These are phyloP conservation scores for Neoaliturus tenellus DNA, from an alignment of 2,888 invertebrate species.

Conservation along the genomic window DNA sequence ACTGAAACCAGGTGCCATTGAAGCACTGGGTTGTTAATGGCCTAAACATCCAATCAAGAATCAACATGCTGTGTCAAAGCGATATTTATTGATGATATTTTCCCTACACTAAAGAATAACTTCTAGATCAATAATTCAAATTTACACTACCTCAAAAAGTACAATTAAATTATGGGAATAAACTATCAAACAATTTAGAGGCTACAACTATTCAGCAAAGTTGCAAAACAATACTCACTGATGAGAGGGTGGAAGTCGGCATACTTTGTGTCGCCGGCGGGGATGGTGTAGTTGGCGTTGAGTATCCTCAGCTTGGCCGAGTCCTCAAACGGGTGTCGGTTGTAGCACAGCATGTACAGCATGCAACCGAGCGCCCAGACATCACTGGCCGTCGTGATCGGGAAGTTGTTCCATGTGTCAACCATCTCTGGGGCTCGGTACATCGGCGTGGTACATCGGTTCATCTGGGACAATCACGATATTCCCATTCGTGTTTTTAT, in stretches of 20 bases:
- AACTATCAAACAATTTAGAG: too few species aligned
- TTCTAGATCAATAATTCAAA: too few species aligned
- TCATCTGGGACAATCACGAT: constrained; percentile 80
- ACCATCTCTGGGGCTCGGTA: constrained; percentile 99
- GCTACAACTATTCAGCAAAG: too few species aligned
- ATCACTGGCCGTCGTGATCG: constrained; percentile 93
- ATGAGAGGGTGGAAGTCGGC: constrained; percentile 93
- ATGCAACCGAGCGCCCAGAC: constrained; percentile 99
- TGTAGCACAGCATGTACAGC: constrained; percentile 92
- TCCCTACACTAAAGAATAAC: too few species aligned
- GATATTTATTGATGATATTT: too few species aligned
- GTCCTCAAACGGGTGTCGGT: constrained; percentile 98
- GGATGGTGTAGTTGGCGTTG: constrained; percentile 95
- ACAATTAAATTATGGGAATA: too few species aligned
- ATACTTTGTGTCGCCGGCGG: constrained; percentile 86
- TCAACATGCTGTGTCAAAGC: too few species aligned
- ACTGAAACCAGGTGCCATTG: too few species aligned
- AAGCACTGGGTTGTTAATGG: too few species aligned
- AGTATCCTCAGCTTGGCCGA: constrained; percentile 94
- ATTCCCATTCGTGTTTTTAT: too few species aligned
- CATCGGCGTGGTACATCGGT: constrained; percentile 92
- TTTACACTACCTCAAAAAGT: too few species aligned
- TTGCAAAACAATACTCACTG: constrained; percentile 76
- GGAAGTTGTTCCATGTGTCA: constrained; percentile 97
- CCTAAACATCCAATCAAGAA: too few species aligned